Percentiles rank a stretch among this genome's conserved stretches.
Evolutionary conservation across 2,888 invertebrate species (phyloP).

Genomic region (Taenaris catops): DNA sequence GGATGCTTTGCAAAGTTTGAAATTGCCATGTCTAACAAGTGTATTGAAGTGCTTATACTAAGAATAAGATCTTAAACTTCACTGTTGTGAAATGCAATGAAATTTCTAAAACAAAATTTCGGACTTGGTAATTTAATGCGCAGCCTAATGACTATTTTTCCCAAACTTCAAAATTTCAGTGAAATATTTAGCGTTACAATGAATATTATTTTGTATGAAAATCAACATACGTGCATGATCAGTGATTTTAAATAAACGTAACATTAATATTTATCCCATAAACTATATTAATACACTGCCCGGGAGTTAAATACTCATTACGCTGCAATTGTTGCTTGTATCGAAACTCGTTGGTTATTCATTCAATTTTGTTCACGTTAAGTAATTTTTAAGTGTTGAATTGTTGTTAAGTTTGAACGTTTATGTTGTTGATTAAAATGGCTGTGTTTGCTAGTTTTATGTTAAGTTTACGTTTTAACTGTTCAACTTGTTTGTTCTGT

Average conservation of each 20-base stretch:
- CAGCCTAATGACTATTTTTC: conserved; percentile 45
- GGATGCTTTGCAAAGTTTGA: conserved; percentile 30
- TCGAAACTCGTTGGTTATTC: conserved; percentile 31
- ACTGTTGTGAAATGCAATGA: background rate
- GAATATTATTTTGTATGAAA: conserved; percentile 13
- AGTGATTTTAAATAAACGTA: conserved; percentile 23
- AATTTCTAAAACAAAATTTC: conserved; percentile 1
- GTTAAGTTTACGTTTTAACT: conserved; percentile 77
- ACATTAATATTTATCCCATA: conserved; percentile 25
- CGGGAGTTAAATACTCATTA: conserved; percentile 58
- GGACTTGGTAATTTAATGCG: conserved; percentile 10
- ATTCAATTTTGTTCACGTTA: conserved; percentile 52
- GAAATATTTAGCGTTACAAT: too few relatives aligned
- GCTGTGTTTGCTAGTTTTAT: conserved; percentile 80
- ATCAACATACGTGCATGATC: conserved; percentile 7
- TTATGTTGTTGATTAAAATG: conserved; percentile 49
- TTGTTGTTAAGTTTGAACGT: conserved; percentile 69
- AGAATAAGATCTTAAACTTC: conserved; percentile 6
- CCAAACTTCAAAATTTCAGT: too few relatives aligned
- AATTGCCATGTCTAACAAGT: conserved; percentile 12
- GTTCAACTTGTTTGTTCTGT: conserved; percentile 35
- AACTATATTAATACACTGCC: conserved; percentile 25
- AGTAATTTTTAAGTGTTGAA: conserved; percentile 65
- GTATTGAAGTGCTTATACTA: conserved; percentile 3
- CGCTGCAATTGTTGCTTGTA: conserved; percentile 35